Conservation (phyloP, 2,888 invertebrate genomes). For the Zygothrica quintamaculata region DNA sequence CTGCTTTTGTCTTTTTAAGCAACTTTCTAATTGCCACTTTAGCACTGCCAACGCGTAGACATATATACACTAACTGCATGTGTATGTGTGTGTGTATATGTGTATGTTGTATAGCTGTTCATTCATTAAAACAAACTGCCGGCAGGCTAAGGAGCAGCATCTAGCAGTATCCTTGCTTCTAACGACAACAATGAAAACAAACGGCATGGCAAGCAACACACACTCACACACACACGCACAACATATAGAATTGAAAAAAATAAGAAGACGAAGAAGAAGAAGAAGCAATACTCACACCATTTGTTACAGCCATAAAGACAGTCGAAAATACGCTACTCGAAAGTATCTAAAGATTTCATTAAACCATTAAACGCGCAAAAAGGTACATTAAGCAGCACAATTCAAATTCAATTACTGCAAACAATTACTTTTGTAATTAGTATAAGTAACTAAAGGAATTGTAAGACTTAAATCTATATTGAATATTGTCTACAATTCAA, state of each 20-base stretch:
- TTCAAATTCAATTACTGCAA: not conserved
- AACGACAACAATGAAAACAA: slow-evolving; percentile 68
- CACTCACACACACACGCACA: slow-evolving; percentile 20
- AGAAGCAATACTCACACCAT: slow-evolving; percentile 20
- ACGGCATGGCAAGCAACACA: slow-evolving; percentile 53
- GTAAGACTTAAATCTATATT: too few species aligned
- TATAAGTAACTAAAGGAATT: too few species aligned
- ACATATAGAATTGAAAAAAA: slow-evolving; percentile 48
- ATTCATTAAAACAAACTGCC: slow-evolving; percentile 75
- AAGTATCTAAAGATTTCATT: not conserved
- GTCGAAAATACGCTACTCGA: slow-evolving; percentile 27
- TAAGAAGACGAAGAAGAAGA: too few species aligned
- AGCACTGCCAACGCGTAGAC: slow-evolving; percentile 38
- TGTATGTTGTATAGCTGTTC: slow-evolving; percentile 49
- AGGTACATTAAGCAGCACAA: too few species aligned
- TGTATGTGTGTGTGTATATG: not conserved
- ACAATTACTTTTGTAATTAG: slow-evolving; percentile 8
- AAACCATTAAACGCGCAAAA: too few species aligned
- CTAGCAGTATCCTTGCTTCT: slow-evolving; percentile 44
- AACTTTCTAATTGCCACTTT: slow-evolving; percentile 78
- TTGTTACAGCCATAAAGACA: slow-evolving; percentile 20
- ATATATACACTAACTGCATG: too few species aligned
- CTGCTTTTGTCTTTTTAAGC: slow-evolving; percentile 64
- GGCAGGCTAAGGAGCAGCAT: slow-evolving; percentile 58
- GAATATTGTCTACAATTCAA: too few species aligned